Evolutionary conservation across 2,797 vertebrate species (phyloP), one percentile per base, ranked within the genome.

Genomic region (Acanthurus leucopareius): DNA sequence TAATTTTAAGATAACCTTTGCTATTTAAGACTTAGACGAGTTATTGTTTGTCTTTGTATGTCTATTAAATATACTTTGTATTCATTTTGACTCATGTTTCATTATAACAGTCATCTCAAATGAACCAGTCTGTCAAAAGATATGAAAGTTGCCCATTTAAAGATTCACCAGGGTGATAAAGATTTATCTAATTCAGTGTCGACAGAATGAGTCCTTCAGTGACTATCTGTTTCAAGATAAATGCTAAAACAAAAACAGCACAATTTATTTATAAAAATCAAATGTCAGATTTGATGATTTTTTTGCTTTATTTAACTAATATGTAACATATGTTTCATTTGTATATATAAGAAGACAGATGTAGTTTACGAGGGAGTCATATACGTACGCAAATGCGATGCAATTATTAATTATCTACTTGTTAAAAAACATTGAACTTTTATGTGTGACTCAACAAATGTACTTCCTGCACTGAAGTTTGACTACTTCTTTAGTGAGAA

Each of bases 21-120:
- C 48, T 40, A 69, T 69, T 65, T 22, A 42, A 58, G 17, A 40
- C 28, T 16, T 52, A 17, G 7, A 72, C 13, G 14, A 6, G 57
- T 67, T 3, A 3, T 62, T 75, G 66, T 67, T 59, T 53, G 6
- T 57, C 25, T 68, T 0, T 61, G 48, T 65, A 22, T 62, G 80
- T 76, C 51, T 73, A 78, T 72, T 80, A 82, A 86, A 86, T 80
- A 4, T 71, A 64, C 80, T 69, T 51, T n/a, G 14, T 45, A 42
- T 68, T 44, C 1, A 52, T 47, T 68, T 40, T 62, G 65, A 73
- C 53, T 81, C 0, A 0, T 58, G 73, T 86, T 82, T 77, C 8
- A 64, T 81, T 69, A 44, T 5, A 66, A 54, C n/a, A 17, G 4
- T 56, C 10, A 47, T 64, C 15, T 11, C n/a, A 53, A 32, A 68